Base-by-base conservation (phyloP, 2,888 invertebrate genomes). In the Encarsia formosa region DNA sequence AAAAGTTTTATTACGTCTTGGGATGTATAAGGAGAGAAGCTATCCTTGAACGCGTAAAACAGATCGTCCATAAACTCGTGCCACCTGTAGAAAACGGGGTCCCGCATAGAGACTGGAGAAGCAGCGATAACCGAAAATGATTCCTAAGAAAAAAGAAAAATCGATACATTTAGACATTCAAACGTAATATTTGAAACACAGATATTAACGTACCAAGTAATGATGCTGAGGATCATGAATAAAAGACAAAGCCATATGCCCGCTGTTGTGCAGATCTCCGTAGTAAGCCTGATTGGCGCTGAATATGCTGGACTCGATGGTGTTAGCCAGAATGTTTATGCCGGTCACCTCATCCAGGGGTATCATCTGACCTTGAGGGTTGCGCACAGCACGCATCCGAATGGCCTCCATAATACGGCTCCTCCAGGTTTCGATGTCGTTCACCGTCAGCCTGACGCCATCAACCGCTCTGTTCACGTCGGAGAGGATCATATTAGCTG, bases 51-150 rank as follows among this genome's bases (percentile, higher is more conserved):
- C 58, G 83, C 79, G 61, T 82, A 80, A 79, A 91, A 91, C 24
- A 91, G 75, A 61, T 88, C 85, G 63, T 91, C 88, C 20, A 91
- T 77, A 68, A 83, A 86, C 0, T 86, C 80, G 66, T 92, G 91
- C 88, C 87, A 91, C 68, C 87, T 83, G 76, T 91, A 91, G 78
- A 91, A 91, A 16, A 87, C 75, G 0, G 91, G 91, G 74, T 92
- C 92, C 2, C 91, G 78, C 90, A 91, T 91, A 0, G 91, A 88
- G 0, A 90, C 90, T 0, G 88, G 82, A 0, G 87, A 82, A 66
- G 91, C 91, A 0, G 89, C 90, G 81, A 91, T 91, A 23, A 88
- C 86, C 34, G 87, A 84, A 64, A 87, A 87, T 41, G 82, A 81
- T 75, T 91, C 91, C 85, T 89, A 15, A n/a, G 16, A 34, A 29